Conservation (phyloP, 1,140 invertebrate genomes). For the Bathynomus jamesi region DNA sequence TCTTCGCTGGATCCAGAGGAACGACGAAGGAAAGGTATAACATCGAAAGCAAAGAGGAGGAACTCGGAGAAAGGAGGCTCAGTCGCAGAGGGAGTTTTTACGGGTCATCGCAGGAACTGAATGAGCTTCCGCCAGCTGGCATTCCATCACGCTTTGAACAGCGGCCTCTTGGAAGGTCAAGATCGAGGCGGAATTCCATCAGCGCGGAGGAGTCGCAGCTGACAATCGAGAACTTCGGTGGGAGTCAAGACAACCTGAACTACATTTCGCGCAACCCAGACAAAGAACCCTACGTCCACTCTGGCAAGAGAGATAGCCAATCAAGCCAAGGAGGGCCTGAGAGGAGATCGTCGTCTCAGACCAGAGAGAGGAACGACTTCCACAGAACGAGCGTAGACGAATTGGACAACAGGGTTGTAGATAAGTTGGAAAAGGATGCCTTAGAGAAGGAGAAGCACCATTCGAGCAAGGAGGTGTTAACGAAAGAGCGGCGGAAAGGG, state of each 20-base stretch:
- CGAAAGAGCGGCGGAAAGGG: conserved; percentile 17
- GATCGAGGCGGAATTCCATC: conserved; percentile 72
- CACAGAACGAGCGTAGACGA: conserved; percentile 22
- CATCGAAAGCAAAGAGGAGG: conserved; percentile 56
- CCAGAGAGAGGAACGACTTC: conserved; percentile 9
- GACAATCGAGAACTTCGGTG: conserved; percentile 85
- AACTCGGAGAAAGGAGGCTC: conserved; percentile 49
- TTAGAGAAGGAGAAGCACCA: conserved; percentile 30
- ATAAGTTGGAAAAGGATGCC: conserved; percentile 35
- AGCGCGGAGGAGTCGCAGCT: conserved; percentile 69
- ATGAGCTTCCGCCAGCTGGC: conserved; percentile 23
- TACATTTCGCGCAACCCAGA: conserved; percentile 63
- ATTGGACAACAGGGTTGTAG: conserved; percentile 34
- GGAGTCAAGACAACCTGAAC: conserved; percentile 62
- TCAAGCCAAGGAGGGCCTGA: conserved; percentile 2
- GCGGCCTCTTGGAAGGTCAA: conserved; percentile 59
- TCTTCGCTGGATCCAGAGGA: conserved; percentile 46
- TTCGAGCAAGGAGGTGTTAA: conserved; percentile 17
- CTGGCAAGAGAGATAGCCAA: conserved; percentile 33
- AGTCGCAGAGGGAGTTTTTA: conserved; percentile 30
- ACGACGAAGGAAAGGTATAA: conserved; percentile 55
- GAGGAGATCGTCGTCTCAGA: background rate
- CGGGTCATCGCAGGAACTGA: conserved; percentile 23
- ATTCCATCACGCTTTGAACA: conserved; percentile 28
- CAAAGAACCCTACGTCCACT: conserved; percentile 56